Evolutionary conservation across 2,888 invertebrate genomes (phyloP).

Genomic region (Latheticus oryzae): DNA sequence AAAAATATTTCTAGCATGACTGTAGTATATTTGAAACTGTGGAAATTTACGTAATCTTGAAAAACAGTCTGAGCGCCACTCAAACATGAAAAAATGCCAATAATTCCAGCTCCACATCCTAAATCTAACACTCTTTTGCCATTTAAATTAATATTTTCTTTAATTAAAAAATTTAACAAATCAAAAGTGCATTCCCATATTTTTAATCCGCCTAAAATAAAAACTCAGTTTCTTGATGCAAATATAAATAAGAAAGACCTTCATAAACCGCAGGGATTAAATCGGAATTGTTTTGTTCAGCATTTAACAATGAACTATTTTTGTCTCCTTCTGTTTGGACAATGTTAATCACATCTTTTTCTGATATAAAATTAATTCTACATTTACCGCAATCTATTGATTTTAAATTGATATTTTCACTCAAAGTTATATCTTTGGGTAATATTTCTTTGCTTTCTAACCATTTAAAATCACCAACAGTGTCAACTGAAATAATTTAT

Average conservation of each 20-base stretch:
- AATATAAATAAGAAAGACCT: conserved; percentile 67
- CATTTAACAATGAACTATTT: conserved; percentile 65
- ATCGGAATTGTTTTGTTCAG: conserved; percentile 78
- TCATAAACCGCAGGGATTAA: conserved; percentile 82
- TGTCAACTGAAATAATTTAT: too few relatives aligned
- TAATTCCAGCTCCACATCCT: conserved; percentile 91
- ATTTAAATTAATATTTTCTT: conserved; percentile 63
- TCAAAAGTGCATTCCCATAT: conserved; percentile 96
- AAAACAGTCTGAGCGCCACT: conserved; percentile 81
- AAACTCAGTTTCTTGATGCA: conserved; percentile 5
- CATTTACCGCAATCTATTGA: conserved; percentile 44
- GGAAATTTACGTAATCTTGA: conserved; percentile 97
- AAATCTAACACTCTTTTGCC: conserved; percentile 81
- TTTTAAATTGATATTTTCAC: conserved; percentile 37
- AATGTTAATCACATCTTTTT: conserved; percentile 61
- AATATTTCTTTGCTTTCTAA: conserved; percentile 45
- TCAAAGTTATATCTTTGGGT: conserved; percentile 6
- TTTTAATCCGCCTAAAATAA: conserved; percentile 85
- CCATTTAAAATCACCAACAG: too few relatives aligned
- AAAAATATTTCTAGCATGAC: too few relatives aligned
- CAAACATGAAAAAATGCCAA: conserved; percentile 82
- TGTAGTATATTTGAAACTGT: too few relatives aligned
- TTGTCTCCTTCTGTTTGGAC: too few relatives aligned
- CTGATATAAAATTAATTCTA: conserved; percentile 67
- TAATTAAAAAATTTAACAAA: conserved; percentile 74